Conservation (phyloP, 2,888 invertebrate species). For the Plagodis dolabraria region DNA sequence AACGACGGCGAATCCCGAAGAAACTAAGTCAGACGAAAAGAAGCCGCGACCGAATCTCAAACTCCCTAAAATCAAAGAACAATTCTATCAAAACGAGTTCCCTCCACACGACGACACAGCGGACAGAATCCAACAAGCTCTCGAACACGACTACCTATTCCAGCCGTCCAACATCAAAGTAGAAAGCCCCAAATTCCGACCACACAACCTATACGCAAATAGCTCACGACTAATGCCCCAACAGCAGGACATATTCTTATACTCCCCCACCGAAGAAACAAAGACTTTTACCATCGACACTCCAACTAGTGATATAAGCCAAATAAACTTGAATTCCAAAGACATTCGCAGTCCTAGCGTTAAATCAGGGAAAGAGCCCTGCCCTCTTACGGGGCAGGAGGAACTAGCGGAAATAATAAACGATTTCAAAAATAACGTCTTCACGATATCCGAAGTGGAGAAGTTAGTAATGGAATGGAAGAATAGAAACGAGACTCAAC, state of each 20-base stretch:
- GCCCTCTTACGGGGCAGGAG: conserved; percentile 85
- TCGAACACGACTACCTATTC: conserved; percentile 85
- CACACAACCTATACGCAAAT: conserved; percentile 77
- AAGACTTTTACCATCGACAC: conserved; percentile 77
- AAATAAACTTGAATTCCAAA: conserved; percentile 76
- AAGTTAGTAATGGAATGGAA: conserved; percentile 94
- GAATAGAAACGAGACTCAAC: conserved; percentile 94
- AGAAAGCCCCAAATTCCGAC: conserved; percentile 76
- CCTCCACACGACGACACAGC: conserved; percentile 61
- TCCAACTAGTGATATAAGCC: conserved; percentile 80
- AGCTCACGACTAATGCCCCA: conserved; percentile 75
- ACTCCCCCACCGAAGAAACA: conserved; percentile 80
- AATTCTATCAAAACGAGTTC: conserved; percentile 80
- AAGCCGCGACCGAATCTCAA: conserved; percentile 77
- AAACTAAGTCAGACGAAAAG: conserved; percentile 41
- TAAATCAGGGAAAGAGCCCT: conserved; percentile 73
- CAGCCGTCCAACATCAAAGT: conserved; percentile 87
- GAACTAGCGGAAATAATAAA: conserved; percentile 94
- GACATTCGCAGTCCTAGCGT: conserved; percentile 72
- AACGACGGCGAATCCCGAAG: conserved; percentile 47
- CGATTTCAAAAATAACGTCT: conserved; percentile 95
- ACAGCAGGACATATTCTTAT: conserved; percentile 73
- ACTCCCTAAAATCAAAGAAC: conserved; percentile 73
- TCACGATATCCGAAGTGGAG: conserved; percentile 93
- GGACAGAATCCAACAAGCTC: conserved; percentile 76